Evolutionary conservation across 1,140 invertebrate species (phyloP), one percentile per base, ranked within the genome.

Genomic region (Bemisia tabaci): DNA sequence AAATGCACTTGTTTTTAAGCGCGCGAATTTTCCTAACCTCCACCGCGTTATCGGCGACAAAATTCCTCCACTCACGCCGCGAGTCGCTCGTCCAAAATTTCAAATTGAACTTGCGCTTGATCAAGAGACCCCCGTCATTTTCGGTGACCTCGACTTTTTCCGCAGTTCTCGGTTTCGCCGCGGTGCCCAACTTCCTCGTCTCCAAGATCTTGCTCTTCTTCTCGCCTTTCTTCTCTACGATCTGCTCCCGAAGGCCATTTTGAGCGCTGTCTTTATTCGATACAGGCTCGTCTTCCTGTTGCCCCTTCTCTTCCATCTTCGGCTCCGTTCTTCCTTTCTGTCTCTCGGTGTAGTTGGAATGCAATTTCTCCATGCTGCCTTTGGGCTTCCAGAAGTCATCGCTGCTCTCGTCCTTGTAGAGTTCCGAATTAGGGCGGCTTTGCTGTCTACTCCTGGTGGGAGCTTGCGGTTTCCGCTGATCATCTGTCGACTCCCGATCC

Each of bases 1-100:
- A 80, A 39, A 89, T 73, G 75, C 89, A 91, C 65, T 80, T 79
- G 71, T 22, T n/a, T 22, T 60, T n/a, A n/a, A 85, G 68, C n/a
- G 73, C 72, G 60, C 77, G 75, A 2, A 89, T 82, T 67, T 86
- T 73, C 60, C 76, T 75, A 9, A 88, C 81, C 66, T 87, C 82
- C 1, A 74, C 67, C 0, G 79, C 78, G 69, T 85, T 80, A 63
- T 89, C 85, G 59, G 74, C 64, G 71, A 82, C 82, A 72, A 85
- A 83, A 26, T 78, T 72, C 67, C 77, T 75, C 81, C 83, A 87
- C 71, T 82, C 79, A 26, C 71, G 71, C 1, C 72, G 60, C 1
- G 25, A 66, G n/a, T 67, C 60, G 39, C 2, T 62, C 22, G 12
- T 62, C 39, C 25, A 65, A 60, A 33, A 62, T 64, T 2, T 26